phyloP scores from a whole-genome alignment of 1,140 invertebrate species.

The Bombus haemorrhoidalis region DNA sequence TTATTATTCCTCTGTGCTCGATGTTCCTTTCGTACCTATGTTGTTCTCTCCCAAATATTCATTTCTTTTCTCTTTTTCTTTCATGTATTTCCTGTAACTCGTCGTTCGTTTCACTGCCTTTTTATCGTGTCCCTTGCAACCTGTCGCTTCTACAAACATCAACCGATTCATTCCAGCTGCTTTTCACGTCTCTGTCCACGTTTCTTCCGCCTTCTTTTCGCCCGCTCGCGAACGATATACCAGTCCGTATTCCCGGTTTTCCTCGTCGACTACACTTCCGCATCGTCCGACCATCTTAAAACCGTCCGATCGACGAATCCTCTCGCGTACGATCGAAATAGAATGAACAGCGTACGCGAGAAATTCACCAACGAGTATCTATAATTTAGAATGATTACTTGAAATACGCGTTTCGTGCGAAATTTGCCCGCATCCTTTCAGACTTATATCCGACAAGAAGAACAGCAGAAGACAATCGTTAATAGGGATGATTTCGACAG shows the following conservation, averaged over 20 bases:
- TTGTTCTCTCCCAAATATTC: slow-evolving; percentile 19
- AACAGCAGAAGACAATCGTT: background rate
- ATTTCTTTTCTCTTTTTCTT: background rate
- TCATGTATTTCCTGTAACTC: background rate
- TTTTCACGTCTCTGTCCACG: slow-evolving; percentile 45
- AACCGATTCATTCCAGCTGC: slow-evolving; percentile 52
- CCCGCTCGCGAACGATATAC: background rate
- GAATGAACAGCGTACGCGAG: background rate
- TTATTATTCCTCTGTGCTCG: slow-evolving; percentile 38
- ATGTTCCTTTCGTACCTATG: slow-evolving; percentile 38
- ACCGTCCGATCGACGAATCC: background rate
- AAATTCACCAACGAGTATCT: background rate
- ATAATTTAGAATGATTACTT: background rate
- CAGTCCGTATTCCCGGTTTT: background rate
- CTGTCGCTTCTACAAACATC: slow-evolving; percentile 48
- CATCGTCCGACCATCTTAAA: too few species aligned
- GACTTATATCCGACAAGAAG: background rate
- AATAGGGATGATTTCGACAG: background rate
- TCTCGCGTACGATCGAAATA: background rate
- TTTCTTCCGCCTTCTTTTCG: background rate
- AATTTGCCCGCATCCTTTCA: too few species aligned
- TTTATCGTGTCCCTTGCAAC: slow-evolving; percentile 50
- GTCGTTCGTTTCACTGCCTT: slow-evolving; percentile 21
- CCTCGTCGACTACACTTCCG: background rate
- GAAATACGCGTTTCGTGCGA: background rate